These are phyloP conservation scores for Amphimallon solstitiale DNA, from an alignment of 2,888 invertebrate species.

Conservation along the genomic window DNA sequence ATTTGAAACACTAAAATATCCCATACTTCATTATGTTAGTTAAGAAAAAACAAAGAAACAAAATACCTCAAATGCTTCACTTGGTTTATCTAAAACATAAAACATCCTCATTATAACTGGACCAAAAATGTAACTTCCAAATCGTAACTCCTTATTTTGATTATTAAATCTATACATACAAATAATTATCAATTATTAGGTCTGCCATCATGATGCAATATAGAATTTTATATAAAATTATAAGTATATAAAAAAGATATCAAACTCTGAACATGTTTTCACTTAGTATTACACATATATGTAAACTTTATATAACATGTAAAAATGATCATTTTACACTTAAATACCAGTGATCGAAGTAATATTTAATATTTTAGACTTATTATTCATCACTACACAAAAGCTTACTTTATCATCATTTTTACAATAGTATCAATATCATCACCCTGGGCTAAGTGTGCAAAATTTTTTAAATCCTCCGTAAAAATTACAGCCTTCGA, in stretches of 20 bases:
- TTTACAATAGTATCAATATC: slow-evolving; percentile 73
- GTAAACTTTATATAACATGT: too few species aligned
- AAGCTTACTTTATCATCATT: slow-evolving; percentile 76
- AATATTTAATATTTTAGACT: too few species aligned
- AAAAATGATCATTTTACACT: too few species aligned
- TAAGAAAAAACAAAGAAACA: not conserved
- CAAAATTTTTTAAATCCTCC: slow-evolving; percentile 85
- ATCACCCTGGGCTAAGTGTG: slow-evolving; percentile 73
- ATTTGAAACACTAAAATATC: slow-evolving; percentile 72
- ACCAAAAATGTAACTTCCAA: slow-evolving; percentile 85
- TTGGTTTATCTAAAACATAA: slow-evolving; percentile 74
- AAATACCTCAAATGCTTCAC: slow-evolving; percentile 70
- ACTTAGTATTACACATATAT: too few species aligned
- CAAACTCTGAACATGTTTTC: too few species aligned
- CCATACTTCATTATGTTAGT: not conserved
- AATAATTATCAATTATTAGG: too few species aligned
- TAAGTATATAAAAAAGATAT: too few species aligned
- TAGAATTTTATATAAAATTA: too few species aligned
- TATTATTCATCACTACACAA: too few species aligned
- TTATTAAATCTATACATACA: slow-evolving; percentile 74
- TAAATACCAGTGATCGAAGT: too few species aligned
- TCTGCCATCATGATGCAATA: too few species aligned
- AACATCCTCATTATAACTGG: slow-evolving; percentile 85
- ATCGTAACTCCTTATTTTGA: slow-evolving; percentile 76
- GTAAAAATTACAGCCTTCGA: slow-evolving; percentile 79